Evolutionary conservation across 1,140 invertebrate species (phyloP), one percentile per base, ranked within the genome.

Genomic region (Musca domestica): DNA sequence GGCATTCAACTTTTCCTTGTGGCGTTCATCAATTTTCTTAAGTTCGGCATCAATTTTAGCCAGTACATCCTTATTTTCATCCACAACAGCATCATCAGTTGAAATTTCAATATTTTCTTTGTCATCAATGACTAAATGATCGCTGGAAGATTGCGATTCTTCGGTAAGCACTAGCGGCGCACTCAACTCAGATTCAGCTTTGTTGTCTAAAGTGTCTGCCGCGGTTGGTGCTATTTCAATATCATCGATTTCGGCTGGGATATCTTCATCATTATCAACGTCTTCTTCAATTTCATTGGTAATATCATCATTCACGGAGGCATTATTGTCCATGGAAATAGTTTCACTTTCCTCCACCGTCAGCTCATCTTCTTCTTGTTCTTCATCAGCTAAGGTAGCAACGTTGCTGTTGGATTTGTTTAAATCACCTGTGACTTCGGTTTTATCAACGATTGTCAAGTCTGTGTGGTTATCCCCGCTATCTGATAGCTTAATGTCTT

Each of bases 281-380:
- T 58, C 52, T 34, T 68, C 67, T 47, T 68, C 67, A 47, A 23
- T 27, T 65, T 68, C 64, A 7, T 19, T 47, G n/a, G 58, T 51
- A 46, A 63, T 15, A 51, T 67, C 46, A 46, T 71, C 71, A 25
- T 70, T 64, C 15, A 68, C 48, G 27, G 66, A 68, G 2, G 66
- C 17, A 49, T 71, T 69, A 64, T 71, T 71, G 64, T 70, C 72
- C 68, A 70, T 72, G 27, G 71, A 72, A 23, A 68, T 69, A 14
- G 66, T 66, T 67, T 69, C 69, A 52, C 64, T 65, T 52, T 47
- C 48, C 47, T 70, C 66, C 46, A 61, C 34, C 27, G 61, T 67
- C 47, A 47, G 15, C n/a, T 75, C 69, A 27, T 34, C 49, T 52
- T 69, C 65, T 41, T 66, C 63, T 22, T 48, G 51, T 6, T 61